These are phyloP conservation scores for Catagonus wagneri DNA, from an alignment of 2,113 vertebrate species.

Conservation along the genomic window DNA sequence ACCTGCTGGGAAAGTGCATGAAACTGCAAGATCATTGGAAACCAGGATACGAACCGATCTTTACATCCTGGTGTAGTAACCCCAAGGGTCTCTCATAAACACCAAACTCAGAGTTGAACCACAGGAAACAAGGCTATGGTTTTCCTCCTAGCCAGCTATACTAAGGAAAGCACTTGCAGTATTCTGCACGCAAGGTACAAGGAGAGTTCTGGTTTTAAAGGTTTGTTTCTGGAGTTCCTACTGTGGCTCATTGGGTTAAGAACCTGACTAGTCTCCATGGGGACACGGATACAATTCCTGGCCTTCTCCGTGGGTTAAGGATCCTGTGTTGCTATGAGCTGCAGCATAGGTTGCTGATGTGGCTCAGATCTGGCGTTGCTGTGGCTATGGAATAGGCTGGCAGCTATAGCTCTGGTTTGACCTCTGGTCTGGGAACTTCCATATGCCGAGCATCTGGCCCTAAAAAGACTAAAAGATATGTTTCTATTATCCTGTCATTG, in stretches of 20 bases:
- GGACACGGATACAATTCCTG: too few species aligned
- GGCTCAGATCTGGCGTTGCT: too few species aligned
- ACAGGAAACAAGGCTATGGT: background rate
- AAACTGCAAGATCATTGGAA: background rate
- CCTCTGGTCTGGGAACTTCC: too few species aligned
- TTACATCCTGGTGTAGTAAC: background rate
- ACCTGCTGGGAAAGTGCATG: conserved; percentile 1
- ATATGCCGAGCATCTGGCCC: too few species aligned
- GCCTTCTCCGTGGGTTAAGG: too few species aligned
- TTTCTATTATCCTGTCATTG: background rate
- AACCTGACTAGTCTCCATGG: too few species aligned
- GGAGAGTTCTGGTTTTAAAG: background rate
- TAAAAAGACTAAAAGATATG: background rate
- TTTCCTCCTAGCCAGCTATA: background rate
- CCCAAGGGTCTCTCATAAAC: background rate
- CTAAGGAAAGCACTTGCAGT: background rate
- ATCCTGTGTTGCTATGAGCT: too few species aligned
- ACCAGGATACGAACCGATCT: background rate
- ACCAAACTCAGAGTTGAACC: background rate
- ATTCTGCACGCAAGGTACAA: background rate
- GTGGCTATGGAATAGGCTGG: too few species aligned
- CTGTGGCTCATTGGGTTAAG: too few species aligned
- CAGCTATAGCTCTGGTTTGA: too few species aligned
- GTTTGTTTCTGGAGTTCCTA: background rate
- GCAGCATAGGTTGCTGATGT: too few species aligned